A percentile compares a stretch with the other conserved stretches of the same genome.
These are phyloP conservation scores for Parotocinclus haroldoi DNA, from an alignment of 2,797 vertebrate genomes.

Conservation along the genomic window DNA sequence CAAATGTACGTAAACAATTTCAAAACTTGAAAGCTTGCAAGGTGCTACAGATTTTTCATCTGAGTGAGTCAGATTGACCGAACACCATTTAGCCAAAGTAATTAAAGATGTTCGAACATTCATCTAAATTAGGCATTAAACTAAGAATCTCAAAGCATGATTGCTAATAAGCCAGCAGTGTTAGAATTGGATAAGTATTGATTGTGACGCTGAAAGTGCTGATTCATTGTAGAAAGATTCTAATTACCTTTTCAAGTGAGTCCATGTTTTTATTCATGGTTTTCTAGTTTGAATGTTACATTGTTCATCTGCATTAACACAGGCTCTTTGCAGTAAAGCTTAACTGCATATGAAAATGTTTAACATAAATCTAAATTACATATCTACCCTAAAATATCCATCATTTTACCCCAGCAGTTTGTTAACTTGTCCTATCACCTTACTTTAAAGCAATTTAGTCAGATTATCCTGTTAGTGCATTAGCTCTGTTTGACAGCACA, in stretches of 20 bases:
- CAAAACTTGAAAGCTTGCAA: conserved; percentile 8
- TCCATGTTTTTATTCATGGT: conserved; percentile 17
- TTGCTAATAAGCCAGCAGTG: conserved; percentile 14
- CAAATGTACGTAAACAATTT: conserved; percentile 32
- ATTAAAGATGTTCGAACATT: conserved; percentile 3
- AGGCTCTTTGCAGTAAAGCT: neutral
- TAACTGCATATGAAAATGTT: too few relatives aligned
- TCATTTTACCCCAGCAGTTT: too few relatives aligned
- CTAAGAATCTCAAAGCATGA: neutral
- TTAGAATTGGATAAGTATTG: conserved; percentile 17
- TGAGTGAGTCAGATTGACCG: neutral
- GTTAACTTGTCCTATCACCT: too few relatives aligned
- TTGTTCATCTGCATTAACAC: neutral
- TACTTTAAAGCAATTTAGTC: too few relatives aligned
- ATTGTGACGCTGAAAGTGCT: conserved; percentile 26
- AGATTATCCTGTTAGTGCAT: too few relatives aligned
- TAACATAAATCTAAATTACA: too few relatives aligned
- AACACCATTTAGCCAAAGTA: neutral
- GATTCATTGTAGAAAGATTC: conserved; percentile 10
- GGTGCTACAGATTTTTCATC: conserved; percentile 22
- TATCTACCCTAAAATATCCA: too few relatives aligned
- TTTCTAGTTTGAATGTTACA: neutral
- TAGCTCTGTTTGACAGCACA: too few relatives aligned
- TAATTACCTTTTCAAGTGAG: conserved; percentile 2
- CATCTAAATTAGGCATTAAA: conserved; percentile 34